Conservation (phyloP, 2,888 invertebrate species). For the Halictus ligatus region DNA sequence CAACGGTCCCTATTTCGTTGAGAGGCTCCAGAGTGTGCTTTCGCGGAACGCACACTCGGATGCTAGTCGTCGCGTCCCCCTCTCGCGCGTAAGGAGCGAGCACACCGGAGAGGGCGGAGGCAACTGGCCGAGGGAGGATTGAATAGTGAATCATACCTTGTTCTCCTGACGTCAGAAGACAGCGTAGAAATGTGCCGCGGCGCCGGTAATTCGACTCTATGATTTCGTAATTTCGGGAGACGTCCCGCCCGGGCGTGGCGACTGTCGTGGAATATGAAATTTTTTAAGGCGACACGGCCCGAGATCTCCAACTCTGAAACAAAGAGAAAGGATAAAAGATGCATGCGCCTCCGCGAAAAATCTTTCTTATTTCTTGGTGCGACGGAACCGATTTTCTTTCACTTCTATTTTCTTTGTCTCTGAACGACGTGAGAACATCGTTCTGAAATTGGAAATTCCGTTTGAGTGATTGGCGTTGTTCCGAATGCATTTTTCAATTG, state of each 20-base stretch:
- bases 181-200: conserved; percentile 20
- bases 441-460: not conserved
- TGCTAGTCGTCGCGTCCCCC: conserved; percentile 31
- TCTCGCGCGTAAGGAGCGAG: conserved; percentile 18
- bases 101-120: conserved; percentile 35
- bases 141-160: conserved; percentile 62
- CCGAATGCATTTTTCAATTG: too few species aligned
- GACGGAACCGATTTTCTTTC: not conserved
- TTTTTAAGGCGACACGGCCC: not conserved
- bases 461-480: not conserved
- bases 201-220: conserved; percentile 15
- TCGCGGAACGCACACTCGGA: conserved; percentile 68
- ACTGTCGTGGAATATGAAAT: not conserved
- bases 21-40: conserved; percentile 63
- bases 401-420: not conserved
- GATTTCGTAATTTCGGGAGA: conserved; percentile 34
- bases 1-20: conserved; percentile 64
- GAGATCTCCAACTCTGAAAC: not conserved
- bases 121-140: conserved; percentile 52
- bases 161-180: conserved; percentile 44
- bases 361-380: not conserved
- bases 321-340: not conserved
- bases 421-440: not conserved
- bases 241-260: not conserved
- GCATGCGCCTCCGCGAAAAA: not conserved